These are phyloP conservation scores for Myotis vivesi DNA, from an alignment of 2,797 vertebrate genomes.

Conservation along the genomic window DNA sequence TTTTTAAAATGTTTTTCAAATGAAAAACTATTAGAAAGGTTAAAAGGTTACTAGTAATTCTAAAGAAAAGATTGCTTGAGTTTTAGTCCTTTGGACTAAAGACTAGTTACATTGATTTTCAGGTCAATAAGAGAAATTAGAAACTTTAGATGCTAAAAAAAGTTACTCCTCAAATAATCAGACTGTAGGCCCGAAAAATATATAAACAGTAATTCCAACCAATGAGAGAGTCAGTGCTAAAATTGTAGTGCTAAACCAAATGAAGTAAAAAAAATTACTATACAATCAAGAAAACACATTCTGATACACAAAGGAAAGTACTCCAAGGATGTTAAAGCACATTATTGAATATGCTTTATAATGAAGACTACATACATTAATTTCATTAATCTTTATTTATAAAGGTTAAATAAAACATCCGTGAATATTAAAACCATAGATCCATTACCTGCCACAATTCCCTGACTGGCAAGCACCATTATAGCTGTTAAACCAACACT, in stretches of 20 bases:
- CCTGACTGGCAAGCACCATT: slow-evolving; percentile 96
- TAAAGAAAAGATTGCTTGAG: not conserved
- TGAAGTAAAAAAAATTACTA: not conserved
- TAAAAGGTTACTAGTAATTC: slow-evolving; percentile 4
- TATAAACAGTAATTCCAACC: not conserved
- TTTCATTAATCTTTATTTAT: slow-evolving; percentile 55
- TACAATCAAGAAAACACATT: slow-evolving; percentile 41
- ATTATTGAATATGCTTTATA: slow-evolving; percentile 20
- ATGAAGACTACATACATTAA: not conserved
- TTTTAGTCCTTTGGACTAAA: slow-evolving; percentile 45
- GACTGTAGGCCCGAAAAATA: not conserved
- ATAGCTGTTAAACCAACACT: slow-evolving; percentile 93
- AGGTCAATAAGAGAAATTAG: slow-evolving; percentile 48
- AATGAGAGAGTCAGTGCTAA: not conserved
- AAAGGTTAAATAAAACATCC: slow-evolving; percentile 36
- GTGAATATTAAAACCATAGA: slow-evolving; percentile 36
- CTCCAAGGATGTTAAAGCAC: slow-evolving; percentile 15
- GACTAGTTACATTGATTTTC: slow-evolving; percentile 39
- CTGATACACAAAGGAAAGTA: slow-evolving; percentile 51
- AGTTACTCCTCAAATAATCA: not conserved
- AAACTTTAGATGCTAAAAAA: slow-evolving; percentile 36
- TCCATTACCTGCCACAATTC: slow-evolving; percentile 92
- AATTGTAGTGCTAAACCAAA: not conserved
- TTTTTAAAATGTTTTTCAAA: slow-evolving; percentile 38
- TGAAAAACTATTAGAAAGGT: slow-evolving; percentile 1